Conservation (phyloP, 2,797 vertebrate species). For the Squalus acanthias region DNA sequence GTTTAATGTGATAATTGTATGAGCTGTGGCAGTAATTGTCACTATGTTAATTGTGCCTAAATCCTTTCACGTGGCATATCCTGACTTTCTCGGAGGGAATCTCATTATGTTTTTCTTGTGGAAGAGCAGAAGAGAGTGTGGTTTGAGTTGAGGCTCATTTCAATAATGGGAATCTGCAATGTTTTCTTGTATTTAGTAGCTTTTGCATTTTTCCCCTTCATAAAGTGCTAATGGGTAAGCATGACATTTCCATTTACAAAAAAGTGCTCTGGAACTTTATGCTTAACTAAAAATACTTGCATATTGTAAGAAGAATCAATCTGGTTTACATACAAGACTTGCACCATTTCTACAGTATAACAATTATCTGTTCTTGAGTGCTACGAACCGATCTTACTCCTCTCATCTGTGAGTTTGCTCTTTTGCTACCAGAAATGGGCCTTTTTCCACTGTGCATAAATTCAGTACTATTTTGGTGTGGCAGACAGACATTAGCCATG, state of each 20-base stretch:
- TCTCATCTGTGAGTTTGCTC: not conserved
- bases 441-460: not conserved
- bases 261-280: not conserved
- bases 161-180: not conserved
- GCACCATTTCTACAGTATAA: not conserved
- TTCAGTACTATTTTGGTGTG: not conserved
- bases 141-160: not conserved
- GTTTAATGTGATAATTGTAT: slow-evolving; percentile 38
- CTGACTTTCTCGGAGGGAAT: slow-evolving; percentile 20
- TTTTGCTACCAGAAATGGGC: not conserved
- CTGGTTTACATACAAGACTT: not conserved
- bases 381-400: not conserved
- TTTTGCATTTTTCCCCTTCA: not conserved
- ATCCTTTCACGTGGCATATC: not conserved
- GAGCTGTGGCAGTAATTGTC: slow-evolving; percentile 36
- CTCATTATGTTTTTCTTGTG: not conserved
- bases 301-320: not conserved
- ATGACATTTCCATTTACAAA: not conserved
- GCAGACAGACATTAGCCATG: not conserved
- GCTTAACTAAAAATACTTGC: not conserved
- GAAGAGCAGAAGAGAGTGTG: not conserved
- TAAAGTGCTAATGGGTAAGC: not conserved
- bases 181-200: not conserved
- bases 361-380: not conserved
- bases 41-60: slow-evolving; percentile 36